Percentiles rank a stretch among this genome's conserved stretches.
These are phyloP conservation scores for Thecophora atra DNA, from an alignment of 2,888 invertebrate genomes.

Conservation along the genomic window DNA sequence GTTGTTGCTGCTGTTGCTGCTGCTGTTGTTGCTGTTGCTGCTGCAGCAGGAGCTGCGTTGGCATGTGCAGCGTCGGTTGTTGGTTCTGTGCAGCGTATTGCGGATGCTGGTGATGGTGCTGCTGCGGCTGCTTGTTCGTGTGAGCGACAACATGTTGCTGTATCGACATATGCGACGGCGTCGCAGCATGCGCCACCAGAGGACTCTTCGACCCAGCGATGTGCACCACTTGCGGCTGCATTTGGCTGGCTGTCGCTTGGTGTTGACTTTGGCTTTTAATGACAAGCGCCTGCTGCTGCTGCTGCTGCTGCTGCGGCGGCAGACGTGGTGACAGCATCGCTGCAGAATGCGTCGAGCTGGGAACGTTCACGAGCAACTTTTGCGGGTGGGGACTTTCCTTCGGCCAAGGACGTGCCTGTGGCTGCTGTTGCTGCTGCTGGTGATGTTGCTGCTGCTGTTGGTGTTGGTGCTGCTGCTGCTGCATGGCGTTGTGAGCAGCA, in stretches of 20 bases:
- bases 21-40: too few relatives aligned
- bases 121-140: constrained; percentile 43
- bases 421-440: constrained; percentile 43
- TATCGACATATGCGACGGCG: constrained; percentile 40
- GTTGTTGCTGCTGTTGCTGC: too few relatives aligned
- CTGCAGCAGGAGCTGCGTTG: constrained; percentile 38
- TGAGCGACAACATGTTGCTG: constrained; percentile 37
- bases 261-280: constrained; percentile 57
- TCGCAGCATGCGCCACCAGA: constrained; percentile 44
- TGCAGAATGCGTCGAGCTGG: constrained; percentile 54
- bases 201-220: constrained; percentile 59
- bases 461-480: constrained; percentile 50
- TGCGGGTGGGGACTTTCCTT: constrained; percentile 53
- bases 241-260: constrained; percentile 4
- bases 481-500: constrained; percentile 31
- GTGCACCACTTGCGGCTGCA: constrained; percentile 55
- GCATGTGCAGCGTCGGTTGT: constrained; percentile 41
- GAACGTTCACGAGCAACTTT: constrained; percentile 62
- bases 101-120: constrained; percentile 43
- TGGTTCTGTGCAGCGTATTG: constrained; percentile 38
- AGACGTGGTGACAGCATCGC: constrained; percentile 54
- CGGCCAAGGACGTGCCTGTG: constrained; percentile 51
- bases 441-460: too few relatives aligned
- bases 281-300: constrained; percentile 52
- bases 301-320: constrained; percentile 47